A percentile compares a stretch with the other conserved stretches of the same genome.
Conservation (phyloP, 2,113 vertebrate genomes). For the Microcebus jonahi region DNA sequence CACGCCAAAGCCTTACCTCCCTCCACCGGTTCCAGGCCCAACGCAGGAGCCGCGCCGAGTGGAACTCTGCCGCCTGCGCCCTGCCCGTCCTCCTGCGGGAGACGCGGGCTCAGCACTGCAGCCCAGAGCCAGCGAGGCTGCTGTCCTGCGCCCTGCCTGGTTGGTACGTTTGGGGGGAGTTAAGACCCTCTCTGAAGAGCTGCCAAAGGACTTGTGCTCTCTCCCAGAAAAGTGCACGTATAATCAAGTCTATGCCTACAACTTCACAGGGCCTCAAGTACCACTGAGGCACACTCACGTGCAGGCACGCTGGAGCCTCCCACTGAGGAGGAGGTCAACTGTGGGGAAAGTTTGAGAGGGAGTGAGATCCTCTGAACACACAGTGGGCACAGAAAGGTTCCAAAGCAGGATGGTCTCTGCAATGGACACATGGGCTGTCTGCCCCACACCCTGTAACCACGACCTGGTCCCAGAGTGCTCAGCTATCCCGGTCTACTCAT, state of each 20-base stretch:
- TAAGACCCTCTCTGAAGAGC: neutral
- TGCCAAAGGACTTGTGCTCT: neutral
- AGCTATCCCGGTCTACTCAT: no score
- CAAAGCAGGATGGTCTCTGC: neutral
- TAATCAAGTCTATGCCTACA: no score
- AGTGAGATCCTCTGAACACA: neutral
- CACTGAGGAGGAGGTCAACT: no score
- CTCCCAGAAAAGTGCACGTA: neutral
- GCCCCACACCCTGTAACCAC: rapidly evolving
- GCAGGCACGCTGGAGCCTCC: neutral
- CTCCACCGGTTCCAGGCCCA: conserved; percentile 84
- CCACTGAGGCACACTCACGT: no score
- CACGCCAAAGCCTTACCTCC: conserved; percentile 79
- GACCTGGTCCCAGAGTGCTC: neutral
- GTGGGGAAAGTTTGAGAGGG: neutral
- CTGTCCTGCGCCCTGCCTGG: neutral
- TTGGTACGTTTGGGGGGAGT: neutral
- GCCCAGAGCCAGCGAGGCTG: neutral
- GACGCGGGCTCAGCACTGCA: conserved; percentile 19
- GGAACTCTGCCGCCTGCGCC: conserved; percentile 71
- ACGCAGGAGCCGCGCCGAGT: conserved; percentile 65
- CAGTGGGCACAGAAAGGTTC: neutral
- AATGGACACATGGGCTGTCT: rapidly evolving
- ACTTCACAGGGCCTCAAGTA: no score
- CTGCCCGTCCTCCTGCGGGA: conserved; percentile 77